phyloP scores from a whole-genome alignment of 2,113 vertebrate species.

The Pseudonaja textilis region DNA sequence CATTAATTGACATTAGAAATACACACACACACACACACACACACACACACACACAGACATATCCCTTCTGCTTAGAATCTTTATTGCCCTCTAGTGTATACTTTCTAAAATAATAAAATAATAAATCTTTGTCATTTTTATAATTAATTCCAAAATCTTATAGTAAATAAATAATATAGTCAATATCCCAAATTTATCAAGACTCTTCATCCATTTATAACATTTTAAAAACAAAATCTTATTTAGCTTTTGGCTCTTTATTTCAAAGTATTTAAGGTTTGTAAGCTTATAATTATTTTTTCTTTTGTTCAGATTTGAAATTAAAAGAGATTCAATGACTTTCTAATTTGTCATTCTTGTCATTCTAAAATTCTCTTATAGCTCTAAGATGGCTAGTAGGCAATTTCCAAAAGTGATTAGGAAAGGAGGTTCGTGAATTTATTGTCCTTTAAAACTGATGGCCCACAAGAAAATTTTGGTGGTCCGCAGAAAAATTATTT shows the following conservation, averaged over 20 bases:
- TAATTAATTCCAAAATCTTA: not conserved
- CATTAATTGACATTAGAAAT: not conserved
- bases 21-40: not conserved
- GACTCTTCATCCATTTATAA: not conserved
- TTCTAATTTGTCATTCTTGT: not conserved
- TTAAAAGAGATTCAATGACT: not conserved
- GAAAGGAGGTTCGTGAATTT: not conserved
- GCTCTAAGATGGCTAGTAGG: not conserved
- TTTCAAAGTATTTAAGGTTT: not conserved
- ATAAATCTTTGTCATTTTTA: not conserved
- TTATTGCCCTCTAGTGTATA: not conserved
- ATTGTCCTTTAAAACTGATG: not conserved
- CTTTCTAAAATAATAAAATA: not conserved
- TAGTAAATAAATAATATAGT: not conserved
- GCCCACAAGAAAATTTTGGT: no score
- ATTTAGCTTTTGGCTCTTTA: not conserved
- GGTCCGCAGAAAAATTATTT: no score
- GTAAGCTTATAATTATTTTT: not conserved
- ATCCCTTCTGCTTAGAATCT: not conserved
- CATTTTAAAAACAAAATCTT: not conserved
- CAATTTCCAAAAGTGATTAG: not conserved
- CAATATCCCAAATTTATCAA: not conserved
- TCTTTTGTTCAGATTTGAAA: not conserved
- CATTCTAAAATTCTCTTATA: not conserved
- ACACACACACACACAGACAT: no score